These are phyloP conservation scores for Hestina assimilis DNA, from an alignment of 1,140 invertebrate genomes.

Conservation along the genomic window DNA sequence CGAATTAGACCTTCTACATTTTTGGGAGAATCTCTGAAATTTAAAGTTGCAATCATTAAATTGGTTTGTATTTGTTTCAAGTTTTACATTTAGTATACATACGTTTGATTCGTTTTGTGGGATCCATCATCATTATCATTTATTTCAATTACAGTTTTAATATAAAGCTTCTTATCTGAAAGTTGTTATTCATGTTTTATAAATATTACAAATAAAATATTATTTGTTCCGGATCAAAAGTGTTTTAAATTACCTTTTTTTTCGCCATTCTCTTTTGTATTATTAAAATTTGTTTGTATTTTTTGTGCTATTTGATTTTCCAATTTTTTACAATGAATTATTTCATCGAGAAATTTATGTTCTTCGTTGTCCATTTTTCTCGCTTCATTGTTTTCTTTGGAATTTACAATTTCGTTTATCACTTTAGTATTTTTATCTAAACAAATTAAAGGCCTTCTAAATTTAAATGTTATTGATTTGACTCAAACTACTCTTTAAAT, in stretches of 20 bases:
- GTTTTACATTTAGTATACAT: slow-evolving; percentile 22
- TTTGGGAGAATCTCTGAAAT: slow-evolving; percentile 39
- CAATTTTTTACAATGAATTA: slow-evolving; percentile 37
- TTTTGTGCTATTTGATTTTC: slow-evolving; percentile 22
- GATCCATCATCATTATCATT: slow-evolving; percentile 24
- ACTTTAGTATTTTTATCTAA: slow-evolving; percentile 7
- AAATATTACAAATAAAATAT: neutral
- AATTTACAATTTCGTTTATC: slow-evolving; percentile 4
- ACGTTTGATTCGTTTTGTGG: slow-evolving; percentile 28
- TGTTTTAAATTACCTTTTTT: slow-evolving; percentile 10
- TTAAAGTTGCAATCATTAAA: neutral
- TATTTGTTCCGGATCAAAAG: too few species aligned
- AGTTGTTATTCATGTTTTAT: slow-evolving; percentile 17
- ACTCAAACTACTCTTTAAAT: too few species aligned
- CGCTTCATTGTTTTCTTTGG: slow-evolving; percentile 3
- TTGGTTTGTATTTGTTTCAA: neutral
- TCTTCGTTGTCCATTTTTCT: slow-evolving; percentile 27
- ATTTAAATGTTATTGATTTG: neutral
- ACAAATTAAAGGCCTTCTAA: neutral
- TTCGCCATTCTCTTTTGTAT: neutral
- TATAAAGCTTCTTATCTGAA: slow-evolving; percentile 44
- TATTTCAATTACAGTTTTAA: slow-evolving; percentile 54
- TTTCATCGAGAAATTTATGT: slow-evolving; percentile 36
- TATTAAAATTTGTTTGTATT: neutral
- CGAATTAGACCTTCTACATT: slow-evolving; percentile 46